Conservation (phyloP, 1,140 invertebrate genomes). For the Phymorhynchus buccinoides region DNA sequence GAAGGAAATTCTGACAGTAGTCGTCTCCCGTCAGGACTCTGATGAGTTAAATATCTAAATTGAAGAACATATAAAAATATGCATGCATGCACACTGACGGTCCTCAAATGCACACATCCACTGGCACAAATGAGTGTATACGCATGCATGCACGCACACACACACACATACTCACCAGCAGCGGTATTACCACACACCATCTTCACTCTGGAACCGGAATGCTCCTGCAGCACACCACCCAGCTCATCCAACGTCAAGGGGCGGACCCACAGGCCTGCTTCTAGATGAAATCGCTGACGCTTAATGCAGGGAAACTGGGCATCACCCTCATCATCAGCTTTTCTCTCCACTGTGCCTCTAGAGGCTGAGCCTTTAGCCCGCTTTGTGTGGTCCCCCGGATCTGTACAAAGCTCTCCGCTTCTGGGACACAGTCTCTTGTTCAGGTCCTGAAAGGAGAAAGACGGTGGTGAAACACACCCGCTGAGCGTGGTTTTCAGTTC, state of each 20-base stretch:
- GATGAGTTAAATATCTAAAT: too few relatives aligned
- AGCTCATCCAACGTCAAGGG: constrained; percentile 55
- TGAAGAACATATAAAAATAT: too few relatives aligned
- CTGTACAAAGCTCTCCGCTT: constrained; percentile 38
- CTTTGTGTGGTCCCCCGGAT: background rate
- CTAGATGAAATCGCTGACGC: constrained; percentile 46
- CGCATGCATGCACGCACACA: too few relatives aligned
- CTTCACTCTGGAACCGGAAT: constrained; percentile 47
- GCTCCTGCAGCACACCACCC: constrained; percentile 46
- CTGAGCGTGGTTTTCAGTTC: too few relatives aligned
- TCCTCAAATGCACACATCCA: too few relatives aligned
- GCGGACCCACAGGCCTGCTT: constrained; percentile 55
- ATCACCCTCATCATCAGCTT: background rate
- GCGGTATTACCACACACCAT: constrained; percentile 60
- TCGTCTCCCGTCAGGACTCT: too few relatives aligned
- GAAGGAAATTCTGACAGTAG: too few relatives aligned
- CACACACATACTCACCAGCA: constrained; percentile 47
- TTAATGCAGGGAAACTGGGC: background rate
- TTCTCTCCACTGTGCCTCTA: background rate
- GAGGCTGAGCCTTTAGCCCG: background rate
- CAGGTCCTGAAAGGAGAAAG: constrained; percentile 40
- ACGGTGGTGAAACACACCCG: too few relatives aligned
- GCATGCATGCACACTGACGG: too few relatives aligned
- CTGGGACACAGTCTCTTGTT: constrained; percentile 46
- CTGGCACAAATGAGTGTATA: too few relatives aligned